phyloP scores from a whole-genome alignment of 2,797 vertebrate genomes.

The Crenuchus spilurus region DNA sequence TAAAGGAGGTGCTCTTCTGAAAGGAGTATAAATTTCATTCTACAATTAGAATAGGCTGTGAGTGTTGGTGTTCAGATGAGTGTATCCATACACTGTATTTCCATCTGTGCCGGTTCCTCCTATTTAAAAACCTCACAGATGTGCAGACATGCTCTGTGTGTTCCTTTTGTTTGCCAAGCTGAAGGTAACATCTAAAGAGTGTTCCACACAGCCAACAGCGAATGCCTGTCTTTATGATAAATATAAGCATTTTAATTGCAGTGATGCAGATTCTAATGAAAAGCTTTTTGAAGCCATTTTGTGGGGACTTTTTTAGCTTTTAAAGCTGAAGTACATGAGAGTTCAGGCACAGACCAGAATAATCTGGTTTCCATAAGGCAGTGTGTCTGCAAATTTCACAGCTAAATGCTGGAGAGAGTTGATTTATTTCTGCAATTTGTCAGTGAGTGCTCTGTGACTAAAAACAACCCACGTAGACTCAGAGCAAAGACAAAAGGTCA shows the following conservation, averaged over 20 bases:
- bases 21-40: conserved; percentile 31
- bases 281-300: conserved; percentile 28
- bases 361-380: conserved; percentile 51
- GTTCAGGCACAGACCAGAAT: conserved; percentile 50
- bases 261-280: conserved; percentile 43
- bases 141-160: conserved; percentile 48
- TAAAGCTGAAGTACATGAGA: conserved; percentile 44
- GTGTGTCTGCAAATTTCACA: conserved; percentile 57
- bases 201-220: conserved; percentile 40
- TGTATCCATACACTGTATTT: conserved; percentile 43
- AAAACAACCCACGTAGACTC: conserved; percentile 56
- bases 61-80: conserved; percentile 35
- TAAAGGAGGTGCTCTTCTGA: conserved; percentile 29
- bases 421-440: conserved; percentile 61
- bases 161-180: conserved; percentile 36
- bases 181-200: conserved; percentile 50
- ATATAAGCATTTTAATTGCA: conserved; percentile 53
- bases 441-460: conserved; percentile 53
- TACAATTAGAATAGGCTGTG: conserved; percentile 24
- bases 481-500: conserved; percentile 60
- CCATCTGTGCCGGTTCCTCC: conserved; percentile 44
- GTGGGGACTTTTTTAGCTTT: conserved; percentile 30
- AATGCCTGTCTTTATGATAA: conserved; percentile 48
- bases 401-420: conserved; percentile 54
- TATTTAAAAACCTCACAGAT: conserved; percentile 53